These are phyloP conservation scores for Netelia virgata DNA, from an alignment of 2,888 invertebrate species.

Conservation along the genomic window DNA sequence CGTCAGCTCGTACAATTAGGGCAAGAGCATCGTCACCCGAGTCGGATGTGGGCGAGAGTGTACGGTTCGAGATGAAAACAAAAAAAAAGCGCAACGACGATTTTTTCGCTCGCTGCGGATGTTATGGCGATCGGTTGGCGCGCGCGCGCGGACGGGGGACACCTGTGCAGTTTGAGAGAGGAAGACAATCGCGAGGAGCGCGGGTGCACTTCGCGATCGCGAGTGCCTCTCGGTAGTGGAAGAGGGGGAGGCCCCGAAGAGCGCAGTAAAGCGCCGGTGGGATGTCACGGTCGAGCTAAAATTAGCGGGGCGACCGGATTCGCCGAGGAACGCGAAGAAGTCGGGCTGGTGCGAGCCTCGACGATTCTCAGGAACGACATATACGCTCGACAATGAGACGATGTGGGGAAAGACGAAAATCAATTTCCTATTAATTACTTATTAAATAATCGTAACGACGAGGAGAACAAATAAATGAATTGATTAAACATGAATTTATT, in stretches of 20 bases:
- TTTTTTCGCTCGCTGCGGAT: background rate
- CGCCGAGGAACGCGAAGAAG: slow-evolving; percentile 69
- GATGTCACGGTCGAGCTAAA: slow-evolving; percentile 85
- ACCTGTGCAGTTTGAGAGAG: slow-evolving; percentile 57
- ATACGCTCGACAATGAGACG: slow-evolving; percentile 37
- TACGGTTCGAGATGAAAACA: background rate
- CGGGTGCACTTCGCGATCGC: slow-evolving; percentile 65
- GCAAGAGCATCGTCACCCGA: slow-evolving; percentile 15
- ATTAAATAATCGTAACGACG: background rate
- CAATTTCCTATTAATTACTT: slow-evolving; percentile 4
- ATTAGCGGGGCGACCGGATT: slow-evolving; percentile 84
- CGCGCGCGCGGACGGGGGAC: slow-evolving; percentile 40
- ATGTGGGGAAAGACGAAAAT: slow-evolving; percentile 33
- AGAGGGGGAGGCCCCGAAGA: slow-evolving; percentile 40
- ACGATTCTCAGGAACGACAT: slow-evolving; percentile 40
- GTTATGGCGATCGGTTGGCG: slow-evolving; percentile 10
- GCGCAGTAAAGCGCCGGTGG: slow-evolving; percentile 75
- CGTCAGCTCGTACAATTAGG: slow-evolving; percentile 23
- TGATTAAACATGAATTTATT: background rate
- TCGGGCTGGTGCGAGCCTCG: slow-evolving; percentile 47
- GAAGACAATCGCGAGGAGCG: slow-evolving; percentile 76
- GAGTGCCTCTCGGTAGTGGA: slow-evolving; percentile 7
- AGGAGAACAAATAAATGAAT: background rate
- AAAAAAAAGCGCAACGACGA: slow-evolving; percentile 12
- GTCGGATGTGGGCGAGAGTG: background rate